Evolutionary conservation across 2,113 vertebrate genomes (phyloP).

Genomic region (Philantomba maxwellii): DNA sequence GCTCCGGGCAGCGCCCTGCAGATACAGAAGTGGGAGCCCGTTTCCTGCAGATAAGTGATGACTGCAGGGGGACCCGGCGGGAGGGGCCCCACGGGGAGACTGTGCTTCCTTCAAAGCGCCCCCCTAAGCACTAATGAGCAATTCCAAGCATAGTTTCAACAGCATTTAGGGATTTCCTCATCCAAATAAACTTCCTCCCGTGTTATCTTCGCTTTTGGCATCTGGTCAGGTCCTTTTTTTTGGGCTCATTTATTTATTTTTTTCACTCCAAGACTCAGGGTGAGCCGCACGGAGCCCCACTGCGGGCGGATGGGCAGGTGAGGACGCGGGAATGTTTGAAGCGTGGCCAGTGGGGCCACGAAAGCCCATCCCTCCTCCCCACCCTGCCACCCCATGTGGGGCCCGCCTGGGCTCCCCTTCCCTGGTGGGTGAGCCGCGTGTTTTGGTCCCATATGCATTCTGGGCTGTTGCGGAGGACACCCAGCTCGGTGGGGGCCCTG

Average conservation of each 20-base stretch:
- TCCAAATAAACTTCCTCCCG: conserved; percentile 81
- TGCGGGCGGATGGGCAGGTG: background rate
- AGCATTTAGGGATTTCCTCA: conserved; percentile 86
- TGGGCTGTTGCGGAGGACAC: rapidly evolving
- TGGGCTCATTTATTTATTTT: conserved; percentile 33
- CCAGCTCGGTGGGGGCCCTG: rapidly evolving
- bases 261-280: conserved; percentile 42
- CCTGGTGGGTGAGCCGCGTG: rapidly evolving
- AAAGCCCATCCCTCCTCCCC: too few relatives aligned
- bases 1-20: too few relatives aligned
- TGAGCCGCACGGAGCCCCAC: background rate
- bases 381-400: rapidly evolving
- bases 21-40: too few relatives aligned
- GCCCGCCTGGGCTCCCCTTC: background rate
- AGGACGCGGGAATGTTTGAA: rapidly evolving
- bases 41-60: too few relatives aligned
- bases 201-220: conserved; percentile 78
- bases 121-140: conserved; percentile 77
- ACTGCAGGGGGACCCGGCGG: too few relatives aligned
- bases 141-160: conserved; percentile 83
- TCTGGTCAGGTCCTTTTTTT: conserved; percentile 45
- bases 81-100: conserved; percentile 64
- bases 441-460: rapidly evolving
- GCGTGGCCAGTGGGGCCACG: background rate
- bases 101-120: conserved; percentile 76